These are phyloP conservation scores for Spermophilus dauricus DNA, from an alignment of 2,113 vertebrate species.

Conservation along the genomic window DNA sequence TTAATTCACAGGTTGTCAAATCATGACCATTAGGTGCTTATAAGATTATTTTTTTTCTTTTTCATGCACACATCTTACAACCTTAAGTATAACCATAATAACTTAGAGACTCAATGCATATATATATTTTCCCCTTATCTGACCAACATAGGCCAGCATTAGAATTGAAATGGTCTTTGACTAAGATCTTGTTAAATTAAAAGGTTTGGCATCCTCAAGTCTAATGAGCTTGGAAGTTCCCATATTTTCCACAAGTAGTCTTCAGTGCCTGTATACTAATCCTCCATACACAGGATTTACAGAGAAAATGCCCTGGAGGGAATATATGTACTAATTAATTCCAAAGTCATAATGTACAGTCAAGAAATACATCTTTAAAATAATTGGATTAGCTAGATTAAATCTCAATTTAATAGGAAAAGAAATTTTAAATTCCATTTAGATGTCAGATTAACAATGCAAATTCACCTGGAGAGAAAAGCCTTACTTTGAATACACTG, in stretches of 20 bases:
- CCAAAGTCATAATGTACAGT: neutral
- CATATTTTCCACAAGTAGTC: neutral
- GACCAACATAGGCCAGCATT: neutral
- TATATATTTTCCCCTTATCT: neutral
- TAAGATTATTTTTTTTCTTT: neutral
- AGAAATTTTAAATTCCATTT: slow-evolving; percentile 41
- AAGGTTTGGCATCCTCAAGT: neutral
- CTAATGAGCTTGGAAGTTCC: neutral
- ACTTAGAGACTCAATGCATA: neutral
- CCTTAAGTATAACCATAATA: neutral
- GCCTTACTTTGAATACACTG: neutral
- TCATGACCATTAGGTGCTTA: neutral
- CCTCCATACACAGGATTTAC: neutral
- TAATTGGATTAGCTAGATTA: slow-evolving; percentile 31
- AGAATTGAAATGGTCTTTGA: neutral
- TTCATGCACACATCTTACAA: neutral
- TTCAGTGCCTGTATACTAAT: neutral
- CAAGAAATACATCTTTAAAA: slow-evolving; percentile 17
- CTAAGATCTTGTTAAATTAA: neutral
- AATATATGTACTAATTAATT: slow-evolving; percentile 19
- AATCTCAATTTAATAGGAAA: slow-evolving; percentile 22
- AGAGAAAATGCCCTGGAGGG: neutral
- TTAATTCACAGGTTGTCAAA: neutral
- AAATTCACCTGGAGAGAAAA: neutral
- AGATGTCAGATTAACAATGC: neutral